Evolutionary conservation across 2,888 invertebrate species (phyloP), one percentile per base, ranked within the genome.

Genomic region (Osedax fenrisi): DNA sequence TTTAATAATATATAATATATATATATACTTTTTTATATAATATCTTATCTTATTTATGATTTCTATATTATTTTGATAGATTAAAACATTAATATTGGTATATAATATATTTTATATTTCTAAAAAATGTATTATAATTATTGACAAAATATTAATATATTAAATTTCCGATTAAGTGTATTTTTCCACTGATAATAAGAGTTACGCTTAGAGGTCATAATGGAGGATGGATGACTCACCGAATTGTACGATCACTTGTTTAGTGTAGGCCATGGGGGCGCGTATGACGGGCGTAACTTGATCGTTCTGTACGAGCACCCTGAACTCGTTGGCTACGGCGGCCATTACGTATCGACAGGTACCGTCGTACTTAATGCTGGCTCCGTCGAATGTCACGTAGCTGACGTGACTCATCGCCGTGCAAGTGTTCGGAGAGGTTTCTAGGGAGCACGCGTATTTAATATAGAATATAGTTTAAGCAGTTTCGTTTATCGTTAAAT

Each of bases 271-370:
- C 26, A 68, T 25, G 17, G 17, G 68, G 2, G 17, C n/a, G 10
- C 2, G 2, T 25, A 24, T 13, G 17, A 26, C 10, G 68, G 68
- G 68, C n/a, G 10, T 68, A 24, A 26, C 22, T 0, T 17, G 26
- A 21, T 22, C 68, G 68, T 68, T 68, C 68, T 68, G 68, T 13
- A 68, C 26, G 68, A 68, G 68, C 27, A 68, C 68, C 10, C 68
- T 24, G 27, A 26, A 68, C 2, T 13, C 1, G 25, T 27, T 27
- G 1, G 2, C n/a, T 10, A 13, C 21, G 2, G 68, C 68, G 2
- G 26, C 27, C 0, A 68, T 13, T 26, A 68, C 68, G 68, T 68
- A 68, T 22, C 27, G 25, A 27, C 68, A 68, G 22, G 68, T 68
- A 25, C 68, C 68, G 26, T 25, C 25, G 26, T 13, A 68, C 26